These are phyloP conservation scores for Anhinga anhinga DNA, from an alignment of 2,113 vertebrate genomes.

Conservation along the genomic window DNA sequence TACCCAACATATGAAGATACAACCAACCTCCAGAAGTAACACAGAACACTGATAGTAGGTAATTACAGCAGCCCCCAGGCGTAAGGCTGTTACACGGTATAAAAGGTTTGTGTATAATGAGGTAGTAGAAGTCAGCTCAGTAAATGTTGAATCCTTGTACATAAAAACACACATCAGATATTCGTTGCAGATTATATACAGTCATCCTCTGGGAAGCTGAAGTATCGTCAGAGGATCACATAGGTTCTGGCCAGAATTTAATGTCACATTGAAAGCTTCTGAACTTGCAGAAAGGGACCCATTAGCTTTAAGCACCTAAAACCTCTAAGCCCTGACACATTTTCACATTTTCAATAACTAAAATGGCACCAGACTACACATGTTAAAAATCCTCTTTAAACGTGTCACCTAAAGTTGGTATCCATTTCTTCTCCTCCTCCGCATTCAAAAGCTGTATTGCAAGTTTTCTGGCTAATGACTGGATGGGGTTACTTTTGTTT, in stretches of 20 bases:
- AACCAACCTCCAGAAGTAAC: not conserved
- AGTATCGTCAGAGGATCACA: not conserved
- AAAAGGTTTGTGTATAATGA: not conserved
- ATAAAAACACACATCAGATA: not conserved
- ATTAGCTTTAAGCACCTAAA: not conserved
- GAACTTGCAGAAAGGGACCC: not conserved
- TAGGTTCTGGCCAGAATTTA: not conserved
- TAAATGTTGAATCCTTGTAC: not conserved
- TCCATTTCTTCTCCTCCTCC: not conserved
- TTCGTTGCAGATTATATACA: not conserved
- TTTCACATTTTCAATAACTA: not conserved
- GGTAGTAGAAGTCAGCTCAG: not conserved
- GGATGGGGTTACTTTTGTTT: not conserved
- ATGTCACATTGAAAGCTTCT: not conserved
- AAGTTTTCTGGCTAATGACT: not conserved
- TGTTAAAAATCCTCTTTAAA: not conserved
- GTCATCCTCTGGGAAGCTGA: not conserved
- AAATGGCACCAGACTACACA: not conserved
- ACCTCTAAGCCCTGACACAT: not conserved
- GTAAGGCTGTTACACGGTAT: not conserved
- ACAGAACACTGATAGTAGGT: not conserved
- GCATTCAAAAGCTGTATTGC: not conserved
- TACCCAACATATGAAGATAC: not conserved
- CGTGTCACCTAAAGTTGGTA: fast-evolving
- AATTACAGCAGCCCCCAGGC: not conserved